A percentile compares a stretch with the other conserved stretches of the same genome.
Evolutionary conservation across 1,140 invertebrate genomes (phyloP).

Genomic region (Sycobia sp.): DNA sequence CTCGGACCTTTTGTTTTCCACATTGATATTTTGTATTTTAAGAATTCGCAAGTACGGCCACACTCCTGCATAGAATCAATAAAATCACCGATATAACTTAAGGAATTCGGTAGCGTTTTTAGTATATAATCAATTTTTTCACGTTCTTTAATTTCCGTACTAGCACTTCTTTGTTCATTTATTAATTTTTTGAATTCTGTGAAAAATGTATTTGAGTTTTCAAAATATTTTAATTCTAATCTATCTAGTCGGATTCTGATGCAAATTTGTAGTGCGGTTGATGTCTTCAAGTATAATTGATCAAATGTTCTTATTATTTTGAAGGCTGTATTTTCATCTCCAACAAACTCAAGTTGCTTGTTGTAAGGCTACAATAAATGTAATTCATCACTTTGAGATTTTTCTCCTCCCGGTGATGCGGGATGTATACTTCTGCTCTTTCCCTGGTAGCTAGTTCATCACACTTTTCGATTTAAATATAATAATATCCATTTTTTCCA

Average conservation of each 20-base stretch:
- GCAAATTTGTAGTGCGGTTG: constrained; percentile 18
- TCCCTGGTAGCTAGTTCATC: too few relatives aligned
- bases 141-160: too few relatives aligned
- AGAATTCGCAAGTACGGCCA: constrained; percentile 53
- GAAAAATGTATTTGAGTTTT: constrained; percentile 14
- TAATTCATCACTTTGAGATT: constrained; percentile 19
- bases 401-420: not conserved
- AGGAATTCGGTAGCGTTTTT: too few relatives aligned
- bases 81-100: too few relatives aligned
- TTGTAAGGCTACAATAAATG: constrained; percentile 19
- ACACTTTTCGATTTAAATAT: constrained; percentile 28
- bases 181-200: constrained; percentile 45
- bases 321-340: too few relatives aligned
- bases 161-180: constrained; percentile 46
- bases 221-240: constrained; percentile 24
- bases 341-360: too few relatives aligned
- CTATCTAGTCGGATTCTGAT: too few relatives aligned
- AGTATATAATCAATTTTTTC: too few relatives aligned
- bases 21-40: constrained; percentile 51
- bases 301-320: constrained; percentile 29
- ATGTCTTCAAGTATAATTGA: constrained; percentile 13
- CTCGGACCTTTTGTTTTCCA: constrained; percentile 40
- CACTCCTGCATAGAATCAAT: constrained; percentile 46
- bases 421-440: not conserved
- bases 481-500: too few relatives aligned